A percentile compares a stretch with the other conserved stretches of the same genome.
These are phyloP conservation scores for Notolabrus celidotus DNA, from an alignment of 2,797 vertebrate genomes.

Conservation along the genomic window DNA sequence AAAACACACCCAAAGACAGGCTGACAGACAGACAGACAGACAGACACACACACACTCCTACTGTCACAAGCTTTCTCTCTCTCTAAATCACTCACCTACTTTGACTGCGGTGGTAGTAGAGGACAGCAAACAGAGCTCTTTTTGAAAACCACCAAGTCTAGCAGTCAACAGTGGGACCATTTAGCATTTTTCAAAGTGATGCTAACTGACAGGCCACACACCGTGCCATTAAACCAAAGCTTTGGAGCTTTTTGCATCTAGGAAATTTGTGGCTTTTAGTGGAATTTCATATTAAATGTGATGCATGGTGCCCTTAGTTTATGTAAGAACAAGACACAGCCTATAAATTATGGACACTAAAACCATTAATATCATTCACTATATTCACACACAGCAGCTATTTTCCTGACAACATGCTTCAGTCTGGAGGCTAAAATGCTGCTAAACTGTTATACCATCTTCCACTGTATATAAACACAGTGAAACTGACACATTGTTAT, in stretches of 20 bases:
- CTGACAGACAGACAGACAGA: constrained; percentile 15
- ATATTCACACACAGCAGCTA: too few species aligned
- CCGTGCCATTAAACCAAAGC: constrained; percentile 33
- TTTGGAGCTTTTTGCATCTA: constrained; percentile 18
- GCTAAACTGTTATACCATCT: too few species aligned
- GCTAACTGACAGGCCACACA: constrained; percentile 57
- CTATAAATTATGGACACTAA: too few species aligned
- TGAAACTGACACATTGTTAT: too few species aligned
- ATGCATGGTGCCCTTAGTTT: background rate
- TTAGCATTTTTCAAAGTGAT: constrained; percentile 44
- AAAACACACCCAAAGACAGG: constrained; percentile 24
- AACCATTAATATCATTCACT: too few species aligned
- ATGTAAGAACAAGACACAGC: too few species aligned
- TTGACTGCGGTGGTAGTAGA: constrained; percentile 47
- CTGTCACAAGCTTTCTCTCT: constrained; percentile 53
- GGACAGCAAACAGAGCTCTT: constrained; percentile 27
- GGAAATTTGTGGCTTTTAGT: constrained; percentile 10
- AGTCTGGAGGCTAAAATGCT: too few species aligned
- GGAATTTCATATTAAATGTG: background rate
- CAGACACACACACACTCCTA: constrained; percentile 27
- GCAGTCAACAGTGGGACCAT: constrained; percentile 46
- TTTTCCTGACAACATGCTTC: too few species aligned
- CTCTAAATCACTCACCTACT: constrained; percentile 65
- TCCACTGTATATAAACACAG: too few species aligned
- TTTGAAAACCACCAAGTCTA: constrained; percentile 54